These are phyloP conservation scores for Typhlichthys subterraneus DNA, from an alignment of 2,797 vertebrate species.

Conservation along the genomic window DNA sequence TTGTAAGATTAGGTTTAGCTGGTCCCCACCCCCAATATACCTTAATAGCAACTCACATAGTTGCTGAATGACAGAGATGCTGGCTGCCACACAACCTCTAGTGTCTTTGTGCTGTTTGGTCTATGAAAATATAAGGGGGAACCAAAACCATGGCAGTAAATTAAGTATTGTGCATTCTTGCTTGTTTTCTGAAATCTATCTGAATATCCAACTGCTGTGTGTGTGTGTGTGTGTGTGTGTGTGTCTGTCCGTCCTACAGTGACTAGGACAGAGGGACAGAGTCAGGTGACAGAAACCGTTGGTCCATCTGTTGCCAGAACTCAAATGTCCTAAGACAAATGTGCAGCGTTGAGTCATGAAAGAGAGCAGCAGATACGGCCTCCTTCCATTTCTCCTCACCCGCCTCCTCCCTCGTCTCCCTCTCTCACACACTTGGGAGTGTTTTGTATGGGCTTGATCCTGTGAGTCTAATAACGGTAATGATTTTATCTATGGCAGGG, in stretches of 20 bases:
- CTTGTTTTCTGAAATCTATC: slow-evolving; percentile 11
- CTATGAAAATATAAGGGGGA: neutral
- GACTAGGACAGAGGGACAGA: slow-evolving; percentile 32
- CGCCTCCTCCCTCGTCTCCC: too few species aligned
- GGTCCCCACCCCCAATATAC: neutral
- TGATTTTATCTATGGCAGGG: neutral
- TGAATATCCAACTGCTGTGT: neutral
- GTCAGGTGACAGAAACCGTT: slow-evolving; percentile 74
- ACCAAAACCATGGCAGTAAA: neutral
- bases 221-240: slow-evolving; percentile 1
- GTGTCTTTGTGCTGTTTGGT: neutral
- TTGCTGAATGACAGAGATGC: neutral
- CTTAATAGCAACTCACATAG: too few species aligned
- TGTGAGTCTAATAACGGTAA: neutral
- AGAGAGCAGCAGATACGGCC: slow-evolving; percentile 16
- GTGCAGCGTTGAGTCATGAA: slow-evolving; percentile 39
- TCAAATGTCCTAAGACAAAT: slow-evolving; percentile 66
- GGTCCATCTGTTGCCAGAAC: slow-evolving; percentile 74
- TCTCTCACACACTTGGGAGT: too few species aligned
- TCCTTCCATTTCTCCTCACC: slow-evolving; percentile 3
- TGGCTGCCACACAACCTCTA: neutral
- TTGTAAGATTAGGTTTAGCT: too few species aligned
- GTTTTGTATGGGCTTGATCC: too few species aligned
- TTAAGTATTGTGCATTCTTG: neutral
- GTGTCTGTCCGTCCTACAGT: slow-evolving; percentile 10